These are phyloP conservation scores for Brachionichthys hirsutus DNA, from an alignment of 2,113 vertebrate species.

Conservation along the genomic window DNA sequence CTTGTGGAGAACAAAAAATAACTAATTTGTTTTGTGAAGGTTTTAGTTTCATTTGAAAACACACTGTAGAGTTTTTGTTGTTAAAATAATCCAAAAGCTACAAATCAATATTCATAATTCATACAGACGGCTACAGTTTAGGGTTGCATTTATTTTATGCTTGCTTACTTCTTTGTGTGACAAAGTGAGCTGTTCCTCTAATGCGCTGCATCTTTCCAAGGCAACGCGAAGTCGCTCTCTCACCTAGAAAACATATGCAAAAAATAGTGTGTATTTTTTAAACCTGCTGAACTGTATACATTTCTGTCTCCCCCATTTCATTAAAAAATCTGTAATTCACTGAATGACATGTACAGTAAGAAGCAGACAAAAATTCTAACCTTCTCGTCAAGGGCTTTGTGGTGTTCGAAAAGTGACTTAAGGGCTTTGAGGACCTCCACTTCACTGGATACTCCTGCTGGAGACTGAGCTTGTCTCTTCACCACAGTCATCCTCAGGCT, in stretches of 20 bases:
- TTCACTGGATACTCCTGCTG: conserved; percentile 96
- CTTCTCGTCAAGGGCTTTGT: conserved; percentile 98
- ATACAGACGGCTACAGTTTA: neutral
- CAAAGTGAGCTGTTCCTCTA: conserved; percentile 91
- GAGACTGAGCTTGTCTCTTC: conserved; percentile 94
- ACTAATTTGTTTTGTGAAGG: too few species aligned
- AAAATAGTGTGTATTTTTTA: neutral
- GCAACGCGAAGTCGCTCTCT: conserved; percentile 92
- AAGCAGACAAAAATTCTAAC: conserved; percentile 59
- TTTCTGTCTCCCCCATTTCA: neutral
- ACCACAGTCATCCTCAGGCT: conserved; percentile 97
- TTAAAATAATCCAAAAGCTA: too few species aligned
- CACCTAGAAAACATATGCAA: conserved; percentile 76
- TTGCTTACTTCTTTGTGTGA: conserved; percentile 91
- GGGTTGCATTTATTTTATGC: neutral
- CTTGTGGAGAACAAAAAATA: too few species aligned
- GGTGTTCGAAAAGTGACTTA: conserved; percentile 97
- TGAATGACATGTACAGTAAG: neutral
- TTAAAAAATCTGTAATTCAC: too few species aligned
- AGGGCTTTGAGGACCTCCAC: conserved; percentile 98
- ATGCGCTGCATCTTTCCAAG: conserved; percentile 90
- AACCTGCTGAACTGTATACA: neutral
- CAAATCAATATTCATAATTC: too few species aligned
- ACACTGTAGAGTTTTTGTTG: too few species aligned
- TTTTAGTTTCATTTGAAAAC: too few species aligned